Percentiles rank a stretch among this genome's conserved stretches.
phyloP scores from a whole-genome alignment of 2,888 invertebrate species.

The Spodoptera littoralis region DNA sequence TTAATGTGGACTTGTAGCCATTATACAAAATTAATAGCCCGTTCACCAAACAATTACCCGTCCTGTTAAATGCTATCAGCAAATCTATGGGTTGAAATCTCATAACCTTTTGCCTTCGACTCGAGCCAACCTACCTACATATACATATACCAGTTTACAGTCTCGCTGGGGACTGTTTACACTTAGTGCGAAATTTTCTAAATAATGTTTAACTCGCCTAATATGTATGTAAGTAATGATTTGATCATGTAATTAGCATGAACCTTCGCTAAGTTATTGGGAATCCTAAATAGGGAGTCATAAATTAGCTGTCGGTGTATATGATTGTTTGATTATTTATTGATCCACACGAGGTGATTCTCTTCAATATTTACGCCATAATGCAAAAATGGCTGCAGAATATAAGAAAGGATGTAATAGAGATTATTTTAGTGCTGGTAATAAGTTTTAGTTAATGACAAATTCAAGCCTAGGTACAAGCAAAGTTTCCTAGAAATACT shows the following conservation, averaged over 20 bases:
- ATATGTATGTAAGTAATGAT: slow-evolving; percentile 1
- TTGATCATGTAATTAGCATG: slow-evolving; percentile 2
- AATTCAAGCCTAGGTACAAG: too few relatives aligned
- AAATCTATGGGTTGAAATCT: slow-evolving; percentile 86
- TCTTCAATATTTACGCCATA: too few relatives aligned
- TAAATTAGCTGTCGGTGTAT: slow-evolving; percentile 1
- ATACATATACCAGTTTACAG: slow-evolving; percentile 29
- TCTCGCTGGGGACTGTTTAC: slow-evolving; percentile 65
- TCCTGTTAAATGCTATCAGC: slow-evolving; percentile 85
- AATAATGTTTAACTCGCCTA: slow-evolving; percentile 2
- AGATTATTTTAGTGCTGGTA: too few relatives aligned
- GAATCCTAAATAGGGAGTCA: slow-evolving; percentile 1
- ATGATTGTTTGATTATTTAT: too few relatives aligned
- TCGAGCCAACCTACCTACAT: slow-evolving; percentile 70
- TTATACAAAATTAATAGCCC: slow-evolving; percentile 85
- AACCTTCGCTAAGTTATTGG: slow-evolving; percentile 7
- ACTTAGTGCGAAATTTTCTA: slow-evolving; percentile 48
- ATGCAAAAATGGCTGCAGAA: too few relatives aligned
- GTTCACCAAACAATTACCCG: slow-evolving; percentile 85
- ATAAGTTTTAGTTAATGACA: too few relatives aligned
- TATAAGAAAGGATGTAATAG: too few relatives aligned
- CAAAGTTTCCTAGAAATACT: too few relatives aligned
- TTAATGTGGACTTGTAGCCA: slow-evolving; percentile 79
- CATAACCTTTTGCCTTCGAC: slow-evolving; percentile 85
- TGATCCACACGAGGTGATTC: too few relatives aligned